Base-by-base conservation (phyloP, 2,113 vertebrate genomes). In the Dermatemys mawii region DNA sequence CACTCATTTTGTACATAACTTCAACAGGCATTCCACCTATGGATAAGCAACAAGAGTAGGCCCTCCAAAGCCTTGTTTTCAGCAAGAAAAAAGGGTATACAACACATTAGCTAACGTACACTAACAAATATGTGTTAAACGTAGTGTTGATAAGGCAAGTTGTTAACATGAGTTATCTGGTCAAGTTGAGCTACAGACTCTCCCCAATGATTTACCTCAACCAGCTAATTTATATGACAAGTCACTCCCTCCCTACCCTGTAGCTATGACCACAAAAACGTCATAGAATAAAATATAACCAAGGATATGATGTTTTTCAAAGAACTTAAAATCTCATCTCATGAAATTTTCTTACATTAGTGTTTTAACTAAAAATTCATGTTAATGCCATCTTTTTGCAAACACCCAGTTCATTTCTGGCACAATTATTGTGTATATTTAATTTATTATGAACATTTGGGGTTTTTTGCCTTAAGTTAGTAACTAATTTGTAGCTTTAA, bases 161-260 rank as follows among this genome's bases (percentile, higher is more conserved):
- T 0, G 1, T 22, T 16, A 38, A 11, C 1, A 0, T 0, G 0
- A 67, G 63, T 1, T 13, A 1, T 16, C 11, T 11, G 19, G 35
- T 32, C 16, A 3, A 8, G 8, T 12, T 1, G 2, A 2, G 12
- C 16, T 5, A 5, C 1, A 16, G 29, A 9, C 2, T 70, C 4
- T 5, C 13, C 14, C 3, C 49, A 0, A 13, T 44, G 0, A 0
- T 13, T 2, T 0, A 1, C 29, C 48, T 50, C 3, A n/a, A 24
- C 3, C 26, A 26, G n/a, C 5, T 8, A 44, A 2, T 11, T 1
- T 0, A 53, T 46, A 27, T 12, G 51, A 70, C 4, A 2, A 2
- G 1, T 2, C 1, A 44, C 1, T 51, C 85, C 44, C n/a, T 54
- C 35, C 79, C 48, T 13, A 3, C 49, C 11, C 22, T 1, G 8